These are phyloP conservation scores for Pseudopodoces humilis DNA, from an alignment of 2,113 vertebrate genomes.

Conservation along the genomic window DNA sequence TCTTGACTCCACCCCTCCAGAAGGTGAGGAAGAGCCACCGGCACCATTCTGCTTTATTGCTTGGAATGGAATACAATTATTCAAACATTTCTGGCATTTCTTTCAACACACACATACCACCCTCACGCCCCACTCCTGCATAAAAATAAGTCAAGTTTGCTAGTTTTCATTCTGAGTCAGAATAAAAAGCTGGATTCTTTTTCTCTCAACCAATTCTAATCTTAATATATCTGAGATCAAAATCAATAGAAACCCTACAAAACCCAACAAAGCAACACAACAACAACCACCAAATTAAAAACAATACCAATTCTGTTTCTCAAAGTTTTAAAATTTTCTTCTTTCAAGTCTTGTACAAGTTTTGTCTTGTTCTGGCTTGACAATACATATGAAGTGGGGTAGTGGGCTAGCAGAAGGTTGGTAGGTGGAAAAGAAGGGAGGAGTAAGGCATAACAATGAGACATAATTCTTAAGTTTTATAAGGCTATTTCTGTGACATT, in stretches of 20 bases:
- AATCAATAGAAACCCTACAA: not conserved
- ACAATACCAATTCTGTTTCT: not conserved
- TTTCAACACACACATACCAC: not conserved
- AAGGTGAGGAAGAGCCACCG: not conserved
- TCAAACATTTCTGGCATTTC: not conserved
- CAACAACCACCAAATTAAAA: not conserved
- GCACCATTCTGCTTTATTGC: not conserved
- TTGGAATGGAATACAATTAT: not conserved
- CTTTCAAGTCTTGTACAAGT: not conserved
- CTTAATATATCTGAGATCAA: not conserved
- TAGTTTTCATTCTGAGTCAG: not conserved
- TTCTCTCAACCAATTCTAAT: not conserved
- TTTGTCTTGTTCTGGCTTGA: not conserved
- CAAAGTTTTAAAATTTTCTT: not conserved
- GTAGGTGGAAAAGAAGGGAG: slow-evolving; percentile 49
- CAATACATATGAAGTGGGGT: not conserved
- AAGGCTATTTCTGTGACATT: slow-evolving; percentile 52
- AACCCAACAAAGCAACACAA: not conserved
- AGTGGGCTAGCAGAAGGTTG: slow-evolving; percentile 50
- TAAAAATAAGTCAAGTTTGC: not conserved
- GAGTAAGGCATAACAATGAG: slow-evolving; percentile 58
- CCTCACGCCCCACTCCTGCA: not conserved
- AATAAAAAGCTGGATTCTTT: not conserved
- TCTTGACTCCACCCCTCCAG: not conserved
- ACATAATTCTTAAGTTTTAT: slow-evolving; percentile 55